These are phyloP conservation scores for Lepidurus packardi DNA, from an alignment of 1,140 invertebrate species.

Conservation along the genomic window DNA sequence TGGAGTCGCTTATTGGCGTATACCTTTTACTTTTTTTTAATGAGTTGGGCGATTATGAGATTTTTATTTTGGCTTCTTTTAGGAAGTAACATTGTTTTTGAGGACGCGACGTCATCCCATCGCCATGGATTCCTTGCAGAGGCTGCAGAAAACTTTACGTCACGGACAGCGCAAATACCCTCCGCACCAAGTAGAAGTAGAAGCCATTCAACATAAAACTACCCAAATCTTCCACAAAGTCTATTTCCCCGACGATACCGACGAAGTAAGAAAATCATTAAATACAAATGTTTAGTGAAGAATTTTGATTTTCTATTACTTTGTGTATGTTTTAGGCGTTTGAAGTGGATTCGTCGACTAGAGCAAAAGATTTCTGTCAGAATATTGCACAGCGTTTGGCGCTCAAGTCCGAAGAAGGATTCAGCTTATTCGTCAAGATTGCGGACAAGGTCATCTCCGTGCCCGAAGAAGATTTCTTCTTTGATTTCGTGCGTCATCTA, in stretches of 20 bases:
- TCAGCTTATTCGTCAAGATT: constrained; percentile 98
- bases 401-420: constrained; percentile 89
- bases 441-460: constrained; percentile 99
- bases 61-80: constrained; percentile 39
- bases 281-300: neutral
- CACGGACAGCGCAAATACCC: constrained; percentile 97
- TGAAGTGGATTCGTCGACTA: constrained; percentile 95
- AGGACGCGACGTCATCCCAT: constrained; percentile 86
- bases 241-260: constrained; percentile 97
- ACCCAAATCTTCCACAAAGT: constrained; percentile 99
- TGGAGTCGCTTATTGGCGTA: neutral
- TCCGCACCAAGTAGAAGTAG: constrained; percentile 98
- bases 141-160: constrained; percentile 89
- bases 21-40: neutral
- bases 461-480: constrained; percentile 99
- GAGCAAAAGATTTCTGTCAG: constrained; percentile 96
- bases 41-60: constrained; percentile 34
- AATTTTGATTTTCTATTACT: neutral
- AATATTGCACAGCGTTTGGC: constrained; percentile 89
- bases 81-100: constrained; percentile 88
- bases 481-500: constrained; percentile 96
- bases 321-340: constrained; percentile 61
- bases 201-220: constrained; percentile 98
- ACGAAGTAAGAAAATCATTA: constrained; percentile 59
- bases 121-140: constrained; percentile 88